Evolutionary conservation across 2,888 invertebrate species (phyloP), one percentile per base, ranked within the genome.

Genomic region (Harmothoe impar): DNA sequence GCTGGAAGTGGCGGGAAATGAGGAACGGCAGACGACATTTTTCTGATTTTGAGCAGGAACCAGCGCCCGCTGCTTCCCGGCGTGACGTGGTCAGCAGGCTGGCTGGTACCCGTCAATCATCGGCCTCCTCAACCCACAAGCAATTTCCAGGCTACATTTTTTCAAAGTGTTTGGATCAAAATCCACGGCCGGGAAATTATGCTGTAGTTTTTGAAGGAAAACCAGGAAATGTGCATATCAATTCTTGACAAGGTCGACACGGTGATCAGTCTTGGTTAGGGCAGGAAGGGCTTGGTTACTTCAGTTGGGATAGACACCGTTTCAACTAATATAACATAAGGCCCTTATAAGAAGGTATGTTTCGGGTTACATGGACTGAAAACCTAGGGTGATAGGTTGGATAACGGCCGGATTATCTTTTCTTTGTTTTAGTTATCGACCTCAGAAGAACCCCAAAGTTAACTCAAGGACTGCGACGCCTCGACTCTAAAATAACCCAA

Each of bases 11-110:
- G 72, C 29, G 72, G 72, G 72, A 72, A 72, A 72, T 29, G 5
- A 29, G 31, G 15, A 62, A 20, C 29, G 31, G 72, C 72, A 72
- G 72, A 72, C 72, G 72, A 72, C 72, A 72, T 72, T 62, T 72
- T 25, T n/a, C n/a, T n/a, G n/a, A n/a, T n/a, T n/a, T n/a, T n/a
- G 7, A 72, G 29, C 29, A 72, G 72, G 15, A 72, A 29, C 25
- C 25, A 29, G 29, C 15, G 15, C 72, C 72, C 72, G 3, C 25
- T 72, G 72, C 15, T 72, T 72, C 72, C 72, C 62, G 3, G 62
- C 62, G 62, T 62, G 62, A 62, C 62, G 62, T 62, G 62, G 62
- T 62, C 62, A n/a, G 29, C 72, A 72, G 20, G 72, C 3, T 15
- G 12, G 29, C 29, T 72, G 29, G 31, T 29, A 72, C 29, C 72